Evolutionary conservation across 2,888 invertebrate species (phyloP).

Genomic region (Cantharis rustica): DNA sequence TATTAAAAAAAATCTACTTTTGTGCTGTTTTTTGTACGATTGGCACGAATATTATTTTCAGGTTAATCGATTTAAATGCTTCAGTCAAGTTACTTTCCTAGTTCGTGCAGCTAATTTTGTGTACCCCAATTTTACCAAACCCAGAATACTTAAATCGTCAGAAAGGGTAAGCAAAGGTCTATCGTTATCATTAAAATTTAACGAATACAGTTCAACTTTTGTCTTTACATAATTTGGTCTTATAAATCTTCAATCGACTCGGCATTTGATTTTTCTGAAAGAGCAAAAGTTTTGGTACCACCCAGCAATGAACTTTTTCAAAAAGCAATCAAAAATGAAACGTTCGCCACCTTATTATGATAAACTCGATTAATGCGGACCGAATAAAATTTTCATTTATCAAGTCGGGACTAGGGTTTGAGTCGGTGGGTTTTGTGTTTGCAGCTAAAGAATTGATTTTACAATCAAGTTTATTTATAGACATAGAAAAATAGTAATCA

Average conservation of each 20-base stretch:
- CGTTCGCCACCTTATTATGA: not conserved
- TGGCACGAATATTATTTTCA: not conserved
- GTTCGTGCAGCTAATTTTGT: slow-evolving; percentile 3
- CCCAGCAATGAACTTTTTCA: not conserved
- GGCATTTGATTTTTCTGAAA: not conserved
- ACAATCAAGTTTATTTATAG: slow-evolving; percentile 4
- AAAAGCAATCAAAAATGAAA: not conserved
- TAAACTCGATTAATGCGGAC: not conserved
- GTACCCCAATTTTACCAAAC: not conserved
- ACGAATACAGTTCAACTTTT: not conserved
- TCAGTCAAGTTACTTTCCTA: not conserved
- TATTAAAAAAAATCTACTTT: not conserved
- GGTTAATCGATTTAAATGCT: not conserved
- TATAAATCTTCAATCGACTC: not conserved
- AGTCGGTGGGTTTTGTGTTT: not conserved
- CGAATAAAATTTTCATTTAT: not conserved
- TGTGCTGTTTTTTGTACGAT: not conserved
- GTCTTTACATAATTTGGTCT: not conserved
- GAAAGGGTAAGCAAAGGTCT: slow-evolving; percentile 5
- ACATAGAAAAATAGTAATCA: slow-evolving; percentile 3
- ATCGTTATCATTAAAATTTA: slow-evolving; percentile 1
- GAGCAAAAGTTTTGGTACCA: not conserved
- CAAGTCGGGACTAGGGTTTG: not conserved
- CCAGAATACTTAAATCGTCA: not conserved
- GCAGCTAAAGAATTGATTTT: slow-evolving; percentile 2